Conservation (phyloP, 2,113 vertebrate genomes). For the Lycaon pictus region DNA sequence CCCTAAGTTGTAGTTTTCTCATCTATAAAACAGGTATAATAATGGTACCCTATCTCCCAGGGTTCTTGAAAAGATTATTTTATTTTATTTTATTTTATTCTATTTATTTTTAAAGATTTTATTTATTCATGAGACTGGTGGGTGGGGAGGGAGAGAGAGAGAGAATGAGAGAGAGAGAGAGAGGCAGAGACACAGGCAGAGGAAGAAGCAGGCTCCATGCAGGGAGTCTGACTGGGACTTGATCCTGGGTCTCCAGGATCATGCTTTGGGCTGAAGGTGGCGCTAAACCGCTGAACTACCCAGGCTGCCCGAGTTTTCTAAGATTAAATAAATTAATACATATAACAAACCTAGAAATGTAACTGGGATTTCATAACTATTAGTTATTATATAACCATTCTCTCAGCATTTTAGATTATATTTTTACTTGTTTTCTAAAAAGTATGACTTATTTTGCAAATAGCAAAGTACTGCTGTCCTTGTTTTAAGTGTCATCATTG, state of each 20-base stretch:
- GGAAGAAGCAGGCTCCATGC: too few species aligned
- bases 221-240: too few species aligned
- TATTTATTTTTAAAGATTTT: too few species aligned
- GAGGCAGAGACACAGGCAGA: too few species aligned
- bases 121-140: too few species aligned
- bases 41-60: neutral
- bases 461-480: neutral
- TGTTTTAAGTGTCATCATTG: constrained; percentile 29
- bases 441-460: constrained; percentile 15
- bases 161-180: too few species aligned
- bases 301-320: too few species aligned
- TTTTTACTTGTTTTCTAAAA: neutral
- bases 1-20: neutral
- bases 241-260: too few species aligned
- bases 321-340: neutral
- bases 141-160: too few species aligned
- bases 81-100: too few species aligned
- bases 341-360: neutral
- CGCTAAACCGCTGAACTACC: too few species aligned
- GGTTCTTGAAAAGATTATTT: neutral
- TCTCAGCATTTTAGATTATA: neutral
- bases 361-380: neutral
- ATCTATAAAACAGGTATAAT: neutral
- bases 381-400: neutral
- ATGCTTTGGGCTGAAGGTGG: too few species aligned